Evolutionary conservation across 2,888 invertebrate genomes (phyloP), one percentile per base, ranked within the genome.

Genomic region (Nudaria mundana): DNA sequence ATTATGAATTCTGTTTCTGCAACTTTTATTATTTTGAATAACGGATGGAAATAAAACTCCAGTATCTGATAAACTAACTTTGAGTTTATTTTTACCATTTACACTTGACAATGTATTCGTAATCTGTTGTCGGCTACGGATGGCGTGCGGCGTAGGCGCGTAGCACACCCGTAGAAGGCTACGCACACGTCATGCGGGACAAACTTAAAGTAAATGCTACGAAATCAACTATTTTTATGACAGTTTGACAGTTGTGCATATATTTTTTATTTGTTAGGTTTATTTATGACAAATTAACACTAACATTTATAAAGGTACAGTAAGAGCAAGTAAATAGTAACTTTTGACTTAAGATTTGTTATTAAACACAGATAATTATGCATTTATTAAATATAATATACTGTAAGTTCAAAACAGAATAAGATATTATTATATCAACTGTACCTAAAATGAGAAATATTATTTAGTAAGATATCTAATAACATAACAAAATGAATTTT

Each of bases 31-130:
- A n/a, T n/a, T n/a, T 37, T 29, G 41, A 11, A 44, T 34, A 31
- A 36, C 44, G 55, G 61, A 41, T 52, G 16, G 62, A 71, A 80
- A 87, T 87, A 64, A 88, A 88, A 88, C 79, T 83, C 81, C 63
- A 71, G 77, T 77, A 11, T 89, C 86, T 89, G 89, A 89, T 89
- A 89, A 89, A 89, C 89, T 89, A 89, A 89, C 89, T 89, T 89
- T 89, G 89, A 89, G 89, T 89, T 89, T 89, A 89, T 89, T 89
- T 86, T 89, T 89, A 89, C 89, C 89, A 89, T 89, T 89, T 89
- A 89, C 89, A 89, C 89, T 89, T 89, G 89, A 89, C 89, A 89
- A 87, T 89, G 87, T 88, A 87, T 86, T 86, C 84, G 85, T 83
- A 79, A 82, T 88, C 88, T 87, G 88, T 84, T 85, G 87, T 75